Conservation (phyloP, 2,888 invertebrate species). For the Apoda limacodes region DNA sequence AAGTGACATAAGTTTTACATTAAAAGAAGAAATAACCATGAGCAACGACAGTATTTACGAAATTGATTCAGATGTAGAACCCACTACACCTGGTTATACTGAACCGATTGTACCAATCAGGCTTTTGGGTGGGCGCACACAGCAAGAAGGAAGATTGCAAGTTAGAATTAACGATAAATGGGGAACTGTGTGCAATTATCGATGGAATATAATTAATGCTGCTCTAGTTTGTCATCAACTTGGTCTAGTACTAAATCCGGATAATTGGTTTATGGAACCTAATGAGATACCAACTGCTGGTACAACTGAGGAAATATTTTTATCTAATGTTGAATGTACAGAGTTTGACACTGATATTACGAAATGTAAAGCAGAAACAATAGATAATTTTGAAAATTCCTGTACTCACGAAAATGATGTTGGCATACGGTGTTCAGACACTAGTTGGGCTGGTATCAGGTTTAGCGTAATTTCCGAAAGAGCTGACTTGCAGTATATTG, state of each 20-base stretch:
- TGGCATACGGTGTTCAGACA: slow-evolving; percentile 88
- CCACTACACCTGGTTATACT: slow-evolving; percentile 70
- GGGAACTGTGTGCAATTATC: slow-evolving; percentile 98
- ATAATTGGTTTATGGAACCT: slow-evolving; percentile 88
- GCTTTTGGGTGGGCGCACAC: slow-evolving; percentile 83
- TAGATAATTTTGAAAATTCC: slow-evolving; percentile 86
- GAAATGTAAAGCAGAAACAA: slow-evolving; percentile 83
- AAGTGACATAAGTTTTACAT: slow-evolving; percentile 82
- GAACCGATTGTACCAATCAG: slow-evolving; percentile 79
- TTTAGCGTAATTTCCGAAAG: slow-evolving; percentile 90
- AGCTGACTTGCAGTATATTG: slow-evolving; percentile 87
- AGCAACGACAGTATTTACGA: slow-evolving; percentile 73
- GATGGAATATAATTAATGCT: slow-evolving; percentile 93
- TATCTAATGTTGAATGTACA: slow-evolving; percentile 91
- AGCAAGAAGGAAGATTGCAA: slow-evolving; percentile 89
- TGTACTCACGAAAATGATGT: slow-evolving; percentile 90
- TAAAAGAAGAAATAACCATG: slow-evolving; percentile 81
- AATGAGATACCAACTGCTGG: slow-evolving; percentile 85
- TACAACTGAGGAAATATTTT: slow-evolving; percentile 78
- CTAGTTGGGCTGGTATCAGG: slow-evolving; percentile 94
- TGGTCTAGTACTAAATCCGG: slow-evolving; percentile 91
- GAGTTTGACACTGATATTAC: slow-evolving; percentile 92
- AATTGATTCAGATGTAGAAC: slow-evolving; percentile 67
- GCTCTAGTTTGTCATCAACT: slow-evolving; percentile 96
- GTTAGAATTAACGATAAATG: slow-evolving; percentile 87